Conservation (phyloP, 2,888 invertebrate genomes). For the Melieria crassipennis region DNA sequence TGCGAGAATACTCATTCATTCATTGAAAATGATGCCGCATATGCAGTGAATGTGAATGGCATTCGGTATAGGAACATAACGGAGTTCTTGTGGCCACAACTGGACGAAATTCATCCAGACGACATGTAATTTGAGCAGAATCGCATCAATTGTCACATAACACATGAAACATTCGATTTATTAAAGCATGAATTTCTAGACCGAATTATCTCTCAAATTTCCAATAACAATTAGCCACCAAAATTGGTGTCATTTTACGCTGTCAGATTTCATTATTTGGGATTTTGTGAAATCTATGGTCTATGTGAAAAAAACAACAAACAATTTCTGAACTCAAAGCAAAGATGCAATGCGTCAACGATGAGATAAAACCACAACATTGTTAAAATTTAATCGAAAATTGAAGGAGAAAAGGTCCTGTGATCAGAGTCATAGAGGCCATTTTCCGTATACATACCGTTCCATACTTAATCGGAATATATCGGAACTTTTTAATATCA, state of each 20-base stretch:
- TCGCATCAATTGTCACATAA: background rate
- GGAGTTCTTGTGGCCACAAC: background rate
- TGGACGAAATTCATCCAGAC: background rate
- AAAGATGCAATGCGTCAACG: background rate
- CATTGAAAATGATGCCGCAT: background rate
- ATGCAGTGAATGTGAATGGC: background rate
- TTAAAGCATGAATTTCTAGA: background rate
- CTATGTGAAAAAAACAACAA: background rate
- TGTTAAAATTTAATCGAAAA: no score
- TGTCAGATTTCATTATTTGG: background rate
- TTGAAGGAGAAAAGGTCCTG: no score
- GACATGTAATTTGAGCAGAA: background rate
- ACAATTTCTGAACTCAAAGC: background rate
- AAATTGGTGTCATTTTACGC: background rate
- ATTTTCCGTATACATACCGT: no score
- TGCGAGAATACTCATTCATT: no score
- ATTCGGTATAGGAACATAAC: background rate
- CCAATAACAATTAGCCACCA: background rate
- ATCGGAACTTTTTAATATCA: no score
- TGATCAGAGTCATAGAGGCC: no score
- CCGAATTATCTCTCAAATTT: background rate
- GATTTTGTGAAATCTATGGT: background rate
- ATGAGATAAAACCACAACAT: no score
- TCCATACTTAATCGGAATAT: no score
- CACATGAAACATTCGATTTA: background rate